phyloP scores from a whole-genome alignment of 2,888 invertebrate genomes.

The Napeogenes sylphis region DNA sequence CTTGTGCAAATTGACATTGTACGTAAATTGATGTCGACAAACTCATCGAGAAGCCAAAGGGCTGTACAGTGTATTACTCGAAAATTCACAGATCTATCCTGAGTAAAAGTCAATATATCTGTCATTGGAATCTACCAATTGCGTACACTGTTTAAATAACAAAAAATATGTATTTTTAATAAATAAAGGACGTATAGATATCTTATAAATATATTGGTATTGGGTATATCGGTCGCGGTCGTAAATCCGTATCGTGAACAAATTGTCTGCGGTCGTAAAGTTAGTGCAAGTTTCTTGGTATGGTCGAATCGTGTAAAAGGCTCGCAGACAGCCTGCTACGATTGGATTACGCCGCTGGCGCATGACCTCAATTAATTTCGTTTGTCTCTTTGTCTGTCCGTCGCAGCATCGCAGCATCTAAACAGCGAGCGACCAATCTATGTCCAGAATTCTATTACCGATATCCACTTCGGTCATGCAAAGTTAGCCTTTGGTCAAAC shows the following conservation, averaged over 20 bases:
- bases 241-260: constrained; percentile 28
- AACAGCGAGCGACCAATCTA: constrained; percentile 60
- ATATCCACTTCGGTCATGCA: constrained; percentile 45
- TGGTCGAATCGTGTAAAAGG: constrained; percentile 51
- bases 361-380: constrained; percentile 73
- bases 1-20: constrained; percentile 72
- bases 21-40: constrained; percentile 66
- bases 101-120: not conserved
- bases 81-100: constrained; percentile 11
- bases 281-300: constrained; percentile 31
- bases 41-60: constrained; percentile 46
- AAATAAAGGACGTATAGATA: not conserved
- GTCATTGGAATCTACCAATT: not conserved
- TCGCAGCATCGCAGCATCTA: constrained; percentile 39
- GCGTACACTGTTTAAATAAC: constrained; percentile 2
- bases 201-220: constrained; percentile 10
- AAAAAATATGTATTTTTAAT: not conserved
- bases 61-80: constrained; percentile 35
- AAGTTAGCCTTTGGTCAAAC: constrained; percentile 35
- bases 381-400: constrained; percentile 67
- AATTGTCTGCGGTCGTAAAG: constrained; percentile 29
- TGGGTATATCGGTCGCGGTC: constrained; percentile 18
- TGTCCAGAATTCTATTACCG: constrained; percentile 64
- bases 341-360: constrained; percentile 67
- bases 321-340: constrained; percentile 42